Evolutionary conservation across 1,140 invertebrate genomes (phyloP), one percentile per base, ranked within the genome.

Genomic region (Trichonephila clavata): DNA sequence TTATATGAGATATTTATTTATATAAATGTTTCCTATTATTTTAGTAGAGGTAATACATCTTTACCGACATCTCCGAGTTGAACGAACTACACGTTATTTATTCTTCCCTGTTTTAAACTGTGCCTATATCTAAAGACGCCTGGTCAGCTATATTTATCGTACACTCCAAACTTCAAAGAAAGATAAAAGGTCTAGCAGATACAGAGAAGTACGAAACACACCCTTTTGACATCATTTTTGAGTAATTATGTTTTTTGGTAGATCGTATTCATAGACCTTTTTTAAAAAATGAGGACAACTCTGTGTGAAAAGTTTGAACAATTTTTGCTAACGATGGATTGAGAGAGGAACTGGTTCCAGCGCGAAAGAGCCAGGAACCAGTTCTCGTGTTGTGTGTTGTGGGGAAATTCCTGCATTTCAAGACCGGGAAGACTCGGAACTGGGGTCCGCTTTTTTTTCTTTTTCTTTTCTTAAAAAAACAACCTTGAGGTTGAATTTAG

Each of bases 361-460:
- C 84, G 84, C 90, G 43, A 20, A 50, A 50, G n/a, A 71, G 63
- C 59, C 20, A 24, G 71, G 81, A 92, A 92, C 90, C 81, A 50
- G 90, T 92, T 84, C 50, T 50, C 3, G 32, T 50, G 2, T 8
- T 50, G 43, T 50, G 20, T 24, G 90, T 84, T 77, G 71, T 71
- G 24, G 71, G 68, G 57, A 90, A 90, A 90, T 90, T 90, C 89
- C 89, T 90, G 89, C 89, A 90, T 90, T 81, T 81, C 43, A 89
- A 71, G n/a, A 50, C 81, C 57, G 43, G 50, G 83, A 57, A 50
- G 32, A 18, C 80, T 83, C 21, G 39, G 80, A 68, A 68, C 65
- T 61, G n/a, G 24, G 43, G 27, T 60, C 83, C 57, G 83, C 83
- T 84, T 59, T 27, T 50, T 50, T 50, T 1, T 32, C 1, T 32